Evolutionary conservation across 2,797 vertebrate species (phyloP), one percentile per base, ranked within the genome.

Genomic region (Nannoperca australis): DNA sequence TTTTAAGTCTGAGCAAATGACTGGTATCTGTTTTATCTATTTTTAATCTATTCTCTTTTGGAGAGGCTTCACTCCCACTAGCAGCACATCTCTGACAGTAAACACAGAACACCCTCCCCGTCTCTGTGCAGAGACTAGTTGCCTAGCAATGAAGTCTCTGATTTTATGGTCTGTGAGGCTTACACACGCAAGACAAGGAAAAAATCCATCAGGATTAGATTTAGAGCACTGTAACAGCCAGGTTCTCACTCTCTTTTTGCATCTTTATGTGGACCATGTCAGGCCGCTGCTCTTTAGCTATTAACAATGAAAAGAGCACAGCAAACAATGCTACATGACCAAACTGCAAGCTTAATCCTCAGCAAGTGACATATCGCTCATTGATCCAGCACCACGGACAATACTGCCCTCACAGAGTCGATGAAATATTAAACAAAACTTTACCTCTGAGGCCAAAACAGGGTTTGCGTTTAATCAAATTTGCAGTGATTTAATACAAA

Each of bases 131-230:
- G 92, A 92, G 91, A 94, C 93, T 95, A 94, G 95, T 96, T 96
- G 95, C 95, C 95, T 95, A 95, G 95, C 95, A 95, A 96, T 96
- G 93, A 93, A 93, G 93, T 95, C 88, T 91, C 89, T 92, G 92
- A 94, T 95, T 95, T 94, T 94, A 92, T 94, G 93, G 91, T 94
- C 91, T 91, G 89, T 92, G 92, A 94, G 90, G 91, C 92, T 94
- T 92, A 90, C 81, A 90, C 85, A 74, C 79, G 53, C 75, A 88
- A 90, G 76, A 89, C 90, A 89, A 87, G 77, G 80, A 81, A 81
- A 83, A 80, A 88, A 90, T 85, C 85, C 79, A 85, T 84, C 84
- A 92, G 89, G 87, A 93, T 92, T 90, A 88, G 83, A 91, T 91
- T 89, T 81, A 81, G 86, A 91, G 78, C 83, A 88, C 74, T 91